Evolutionary conservation across 2,113 vertebrate species (phyloP).

Genomic region (Seriola dumerili): DNA sequence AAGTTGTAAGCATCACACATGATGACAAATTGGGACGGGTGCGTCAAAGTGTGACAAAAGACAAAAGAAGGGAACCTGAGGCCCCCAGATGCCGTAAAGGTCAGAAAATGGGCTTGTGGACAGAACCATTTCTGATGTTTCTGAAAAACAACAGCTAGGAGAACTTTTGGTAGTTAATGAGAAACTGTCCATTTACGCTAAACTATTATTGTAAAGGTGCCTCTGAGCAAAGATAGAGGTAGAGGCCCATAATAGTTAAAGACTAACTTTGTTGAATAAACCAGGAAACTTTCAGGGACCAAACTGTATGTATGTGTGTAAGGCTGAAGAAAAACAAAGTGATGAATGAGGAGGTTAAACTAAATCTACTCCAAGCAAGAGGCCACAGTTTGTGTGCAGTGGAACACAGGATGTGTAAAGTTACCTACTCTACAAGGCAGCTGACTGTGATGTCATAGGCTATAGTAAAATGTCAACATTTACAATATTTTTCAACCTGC

Average conservation of each 20-base stretch:
- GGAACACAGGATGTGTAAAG: not conserved
- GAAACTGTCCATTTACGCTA: not conserved
- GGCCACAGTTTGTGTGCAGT: not conserved
- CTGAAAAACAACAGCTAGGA: not conserved
- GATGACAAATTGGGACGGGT: not conserved
- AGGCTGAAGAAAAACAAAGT: not conserved
- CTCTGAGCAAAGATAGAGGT: not conserved
- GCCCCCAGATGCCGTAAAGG: not conserved
- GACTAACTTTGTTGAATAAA: not conserved
- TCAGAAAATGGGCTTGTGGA: not conserved
- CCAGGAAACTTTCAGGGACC: not conserved
- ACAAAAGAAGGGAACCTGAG: not conserved
- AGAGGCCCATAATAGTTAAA: not conserved
- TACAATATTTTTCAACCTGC: no score
- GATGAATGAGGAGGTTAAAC: no score
- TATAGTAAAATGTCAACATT: not conserved
- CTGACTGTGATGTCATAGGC: no score
- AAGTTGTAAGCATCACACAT: constrained; percentile 12
- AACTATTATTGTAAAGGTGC: not conserved
- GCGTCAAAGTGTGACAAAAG: not conserved
- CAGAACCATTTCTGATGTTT: not conserved
- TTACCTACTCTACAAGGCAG: no score
- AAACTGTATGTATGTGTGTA: not conserved
- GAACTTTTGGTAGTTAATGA: not conserved
- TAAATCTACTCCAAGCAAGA: no score